A percentile compares a stretch with the other conserved stretches of the same genome.
Conservation (phyloP, 2,888 invertebrate genomes). For the Thereva nobilitata region DNA sequence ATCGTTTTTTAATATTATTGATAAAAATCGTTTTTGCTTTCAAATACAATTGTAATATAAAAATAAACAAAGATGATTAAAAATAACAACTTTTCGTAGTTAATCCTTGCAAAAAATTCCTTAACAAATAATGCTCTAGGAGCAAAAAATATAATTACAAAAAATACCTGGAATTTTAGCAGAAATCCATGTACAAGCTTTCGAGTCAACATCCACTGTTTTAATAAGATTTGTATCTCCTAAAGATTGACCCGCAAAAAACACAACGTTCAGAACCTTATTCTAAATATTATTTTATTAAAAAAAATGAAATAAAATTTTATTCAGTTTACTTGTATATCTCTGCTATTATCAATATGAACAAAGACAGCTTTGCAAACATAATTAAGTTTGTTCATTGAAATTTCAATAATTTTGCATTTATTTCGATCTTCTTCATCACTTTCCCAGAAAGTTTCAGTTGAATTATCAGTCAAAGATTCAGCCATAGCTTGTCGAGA, state of each 20-base stretch:
- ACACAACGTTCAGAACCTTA: conserved; percentile 84
- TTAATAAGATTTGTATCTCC: conserved; percentile 82
- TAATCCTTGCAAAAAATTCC: too few species aligned
- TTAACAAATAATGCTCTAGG: too few species aligned
- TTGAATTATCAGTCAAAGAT: conserved; percentile 89
- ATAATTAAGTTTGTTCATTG: conserved; percentile 62
- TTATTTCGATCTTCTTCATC: conserved; percentile 96
- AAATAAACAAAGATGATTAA: too few species aligned
- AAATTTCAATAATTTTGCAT: conserved; percentile 80
- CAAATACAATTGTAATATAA: background rate
- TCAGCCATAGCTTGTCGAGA: conserved; percentile 93
- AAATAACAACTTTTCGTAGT: too few species aligned
- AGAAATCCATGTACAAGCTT: conserved; percentile 88
- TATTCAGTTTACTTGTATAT: conserved; percentile 69
- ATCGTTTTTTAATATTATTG: conserved; percentile 12
- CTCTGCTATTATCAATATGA: conserved; percentile 93
- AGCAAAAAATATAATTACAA: background rate
- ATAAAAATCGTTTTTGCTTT: background rate
- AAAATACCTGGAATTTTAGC: conserved; percentile 73
- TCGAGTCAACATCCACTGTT: conserved; percentile 82
- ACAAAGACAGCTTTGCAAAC: conserved; percentile 69
- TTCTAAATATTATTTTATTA: conserved; percentile 63
- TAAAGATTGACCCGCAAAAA: conserved; percentile 78
- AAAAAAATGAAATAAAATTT: conserved; percentile 10
- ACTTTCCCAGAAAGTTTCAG: conserved; percentile 99